Conservation (phyloP, 2,888 invertebrate species). For the Caenorhabditis sp. region DNA sequence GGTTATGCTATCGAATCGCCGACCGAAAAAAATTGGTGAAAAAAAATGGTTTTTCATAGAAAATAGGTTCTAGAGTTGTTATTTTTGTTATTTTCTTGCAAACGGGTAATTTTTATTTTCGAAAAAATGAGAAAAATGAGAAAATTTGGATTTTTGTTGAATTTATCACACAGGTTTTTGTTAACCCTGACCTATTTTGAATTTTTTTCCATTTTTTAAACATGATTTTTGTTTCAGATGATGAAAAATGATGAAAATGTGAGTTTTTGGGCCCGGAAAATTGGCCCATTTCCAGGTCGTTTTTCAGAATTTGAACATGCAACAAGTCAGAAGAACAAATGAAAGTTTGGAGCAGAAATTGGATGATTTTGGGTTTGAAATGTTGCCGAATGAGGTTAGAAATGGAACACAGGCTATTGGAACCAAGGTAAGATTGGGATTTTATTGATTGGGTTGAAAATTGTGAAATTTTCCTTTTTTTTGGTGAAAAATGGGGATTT, state of each 20-base stretch:
- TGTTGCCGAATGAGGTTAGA: not conserved
- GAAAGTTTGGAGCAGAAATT: not conserved
- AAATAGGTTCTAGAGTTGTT: constrained; percentile 8
- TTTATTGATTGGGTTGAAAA: too few species aligned
- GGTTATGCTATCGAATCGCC: constrained; percentile 68
- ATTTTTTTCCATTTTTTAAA: not conserved
- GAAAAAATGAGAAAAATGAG: not conserved
- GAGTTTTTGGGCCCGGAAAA: too few species aligned
- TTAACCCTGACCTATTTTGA: not conserved
- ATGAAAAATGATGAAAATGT: not conserved
- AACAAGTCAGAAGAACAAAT: not conserved
- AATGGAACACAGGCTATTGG: not conserved
- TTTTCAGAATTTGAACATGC: not conserved
- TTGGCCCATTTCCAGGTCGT: too few species aligned
- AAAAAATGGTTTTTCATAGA: not conserved
- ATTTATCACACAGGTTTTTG: not conserved
- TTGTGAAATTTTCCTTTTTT: too few species aligned
- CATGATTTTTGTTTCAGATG: not conserved
- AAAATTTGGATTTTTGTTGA: constrained; percentile 1
- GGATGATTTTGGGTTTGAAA: not conserved
- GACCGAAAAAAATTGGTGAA: constrained; percentile 64
- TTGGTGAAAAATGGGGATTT: too few species aligned
- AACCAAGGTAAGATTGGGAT: not conserved
- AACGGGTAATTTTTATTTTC: constrained; percentile 9
- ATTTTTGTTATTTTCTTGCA: constrained; percentile 17